Conservation (phyloP, 2,797 vertebrate genomes). For the Chrysolophus pictus region DNA sequence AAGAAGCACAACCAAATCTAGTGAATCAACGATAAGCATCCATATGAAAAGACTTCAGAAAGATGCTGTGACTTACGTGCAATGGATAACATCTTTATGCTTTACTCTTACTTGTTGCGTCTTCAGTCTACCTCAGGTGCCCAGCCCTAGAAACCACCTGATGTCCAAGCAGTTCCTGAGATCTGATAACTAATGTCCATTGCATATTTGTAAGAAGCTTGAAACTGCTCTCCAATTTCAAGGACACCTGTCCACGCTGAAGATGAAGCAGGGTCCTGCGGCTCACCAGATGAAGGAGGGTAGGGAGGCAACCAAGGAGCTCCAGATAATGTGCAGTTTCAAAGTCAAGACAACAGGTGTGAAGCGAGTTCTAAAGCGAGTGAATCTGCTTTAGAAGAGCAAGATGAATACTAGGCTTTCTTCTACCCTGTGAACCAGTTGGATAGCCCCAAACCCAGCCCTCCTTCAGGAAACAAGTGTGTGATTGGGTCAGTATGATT, state of each 20-base stretch:
- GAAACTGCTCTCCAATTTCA: background rate
- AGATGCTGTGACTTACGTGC: background rate
- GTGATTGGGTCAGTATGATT: background rate
- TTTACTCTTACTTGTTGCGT: background rate
- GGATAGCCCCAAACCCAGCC: background rate
- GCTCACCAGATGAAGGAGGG: background rate
- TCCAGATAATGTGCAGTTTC: background rate
- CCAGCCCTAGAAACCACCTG: background rate
- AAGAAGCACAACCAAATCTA: background rate
- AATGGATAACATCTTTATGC: background rate
- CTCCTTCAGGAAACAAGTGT: background rate
- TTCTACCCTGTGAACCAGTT: background rate
- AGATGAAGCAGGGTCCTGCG: background rate
- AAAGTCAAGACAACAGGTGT: background rate
- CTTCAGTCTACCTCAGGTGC: background rate
- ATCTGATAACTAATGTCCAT: background rate
- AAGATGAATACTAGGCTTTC: background rate
- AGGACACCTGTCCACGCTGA: background rate
- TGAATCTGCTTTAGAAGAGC: background rate
- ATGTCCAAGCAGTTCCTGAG: background rate
- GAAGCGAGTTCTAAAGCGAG: too few species aligned
- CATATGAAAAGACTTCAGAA: background rate
- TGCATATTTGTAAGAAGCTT: rapidly evolving
- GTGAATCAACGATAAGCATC: background rate
- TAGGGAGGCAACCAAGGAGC: rapidly evolving